phyloP scores from a whole-genome alignment of 2,113 vertebrate species.

The Telmatochromis bifrenatus region DNA sequence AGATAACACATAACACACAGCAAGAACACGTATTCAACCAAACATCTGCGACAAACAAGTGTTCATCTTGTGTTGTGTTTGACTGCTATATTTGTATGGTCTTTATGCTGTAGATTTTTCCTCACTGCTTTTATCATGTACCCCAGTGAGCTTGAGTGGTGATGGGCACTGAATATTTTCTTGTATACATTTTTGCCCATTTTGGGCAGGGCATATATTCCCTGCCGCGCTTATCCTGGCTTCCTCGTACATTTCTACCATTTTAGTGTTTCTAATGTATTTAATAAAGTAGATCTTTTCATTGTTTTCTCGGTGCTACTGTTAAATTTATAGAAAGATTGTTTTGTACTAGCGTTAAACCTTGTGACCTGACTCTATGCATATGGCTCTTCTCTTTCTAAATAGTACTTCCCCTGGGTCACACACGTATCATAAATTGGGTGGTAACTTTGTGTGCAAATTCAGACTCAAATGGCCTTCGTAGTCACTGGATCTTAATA shows the following conservation, averaged over 20 bases:
- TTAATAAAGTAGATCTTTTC: rapidly evolving
- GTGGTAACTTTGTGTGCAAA: rapidly evolving
- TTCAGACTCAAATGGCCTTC: background rate
- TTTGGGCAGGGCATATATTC: background rate
- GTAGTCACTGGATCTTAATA: background rate
- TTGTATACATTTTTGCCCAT: background rate
- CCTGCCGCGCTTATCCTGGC: rapidly evolving
- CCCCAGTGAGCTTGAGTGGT: background rate
- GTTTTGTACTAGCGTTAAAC: rapidly evolving
- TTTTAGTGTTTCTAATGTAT: rapidly evolving
- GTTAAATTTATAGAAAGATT: rapidly evolving
- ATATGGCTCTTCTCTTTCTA: background rate
- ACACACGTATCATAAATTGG: background rate
- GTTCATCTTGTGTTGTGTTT: background rate
- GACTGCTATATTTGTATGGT: background rate
- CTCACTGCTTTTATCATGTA: background rate
- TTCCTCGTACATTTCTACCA: rapidly evolving
- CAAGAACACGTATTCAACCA: background rate
- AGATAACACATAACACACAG: background rate
- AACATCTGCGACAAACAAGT: rapidly evolving
- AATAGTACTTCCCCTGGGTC: rapidly evolving
- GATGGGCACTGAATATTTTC: background rate
- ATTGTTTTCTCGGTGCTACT: rapidly evolving
- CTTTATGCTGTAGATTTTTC: background rate
- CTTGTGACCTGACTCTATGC: rapidly evolving